Base-by-base conservation (phyloP, 2,797 vertebrate genomes). In the Sebastiscus albofasciatus region DNA sequence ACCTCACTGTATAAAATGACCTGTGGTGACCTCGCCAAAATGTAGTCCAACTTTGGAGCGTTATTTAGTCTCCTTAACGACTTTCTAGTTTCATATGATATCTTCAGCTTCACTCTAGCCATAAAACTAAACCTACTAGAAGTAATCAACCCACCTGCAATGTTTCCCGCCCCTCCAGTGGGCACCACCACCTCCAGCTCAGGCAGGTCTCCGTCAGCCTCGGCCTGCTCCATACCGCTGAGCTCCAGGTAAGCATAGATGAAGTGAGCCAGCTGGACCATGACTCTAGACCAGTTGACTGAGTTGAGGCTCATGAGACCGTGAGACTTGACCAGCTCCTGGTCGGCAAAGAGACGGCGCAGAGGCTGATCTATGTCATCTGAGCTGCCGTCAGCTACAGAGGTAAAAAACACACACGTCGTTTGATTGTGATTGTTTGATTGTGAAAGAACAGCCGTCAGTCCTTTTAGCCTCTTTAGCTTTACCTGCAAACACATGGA, bases 281-380 rank as follows among this genome's bases (percentile, higher is more conserved):
- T 95, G 86, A 99, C 86, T 77, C 98, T 94, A 1, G 95, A 96
- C 98, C 98, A 99, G 84, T 98, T 99, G 81, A 99, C 86, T 0
- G 98, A 99, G 89, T 99, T 99, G 65, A 98, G 89, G 86, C 97
- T 99, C 96, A 99, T 97, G 67, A 99, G 92, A 7, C 94, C 77
- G 18, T 96, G 90, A 60, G 91, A 89, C 82, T 75, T 86, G 60
- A 96, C 97, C 89, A 99, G 96, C 52, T 95, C 70, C 0, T 83
- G 86, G 27, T 99, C 97, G 0, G 95, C 90, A 24, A 99, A 99
- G 71, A 99, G 89, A 0, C 92, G 93, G 69, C 96, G 97, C 88
- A 99, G 91, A 0, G 96, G 95, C 33, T 94, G 93, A 16, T 99
- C 98, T 0, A 99, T 96, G 83, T 99, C 97, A 29, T 99, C 98